Base-by-base conservation (phyloP, 2,113 vertebrate genomes). In the Notothenia rossii region DNA sequence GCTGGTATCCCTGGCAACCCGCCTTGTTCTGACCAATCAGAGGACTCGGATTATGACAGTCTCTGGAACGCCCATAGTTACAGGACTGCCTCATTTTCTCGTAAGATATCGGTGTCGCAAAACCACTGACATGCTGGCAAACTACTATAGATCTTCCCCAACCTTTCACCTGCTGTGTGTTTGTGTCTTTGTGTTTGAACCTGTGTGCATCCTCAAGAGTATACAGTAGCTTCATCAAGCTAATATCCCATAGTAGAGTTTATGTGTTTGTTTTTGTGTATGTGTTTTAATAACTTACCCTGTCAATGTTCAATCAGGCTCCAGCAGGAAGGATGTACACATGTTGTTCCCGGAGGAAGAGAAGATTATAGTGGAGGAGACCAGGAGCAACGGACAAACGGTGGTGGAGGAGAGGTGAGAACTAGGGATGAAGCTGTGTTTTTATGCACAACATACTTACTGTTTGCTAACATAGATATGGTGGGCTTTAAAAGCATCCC, bases 21-120 rank as follows among this genome's bases (percentile, higher is more conserved):
- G 89, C 96, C 96, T 17, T 92, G 96, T 93, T 97, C 97, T 93
- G 98, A 99, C 96, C 96, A 97, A 92, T 98, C 97, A 84, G 98
- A 99, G 95, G 98, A 99, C 96, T 98, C 97, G 94, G 98, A 99
- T 95, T 99, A 96, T 97, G 98, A 99, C 96, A 99, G 96, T 98
- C 93, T 99, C 95, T 99, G 98, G 98, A 98, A 96, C 89, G 94
- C 97, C 91, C 96, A 97, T 96, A 98, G 97, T 97, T 97, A 97
- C 96, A 98, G 98, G 95, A 97, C 96, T 88, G 96, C 96, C 89
- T 97, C 98, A 81, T 94, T 97, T 94, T 96, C 97, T 94, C 97
- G 97, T 98, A 99, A 99, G 97, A 96, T 48, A 60, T 73, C 0
- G 43, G 75, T 74, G 81, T 79, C 33, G n/a, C n/a, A 60, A 40